These are phyloP conservation scores for Montipora sp. DNA, from an alignment of 64 coral and sea anemone genomes.

Conservation along the genomic window DNA sequence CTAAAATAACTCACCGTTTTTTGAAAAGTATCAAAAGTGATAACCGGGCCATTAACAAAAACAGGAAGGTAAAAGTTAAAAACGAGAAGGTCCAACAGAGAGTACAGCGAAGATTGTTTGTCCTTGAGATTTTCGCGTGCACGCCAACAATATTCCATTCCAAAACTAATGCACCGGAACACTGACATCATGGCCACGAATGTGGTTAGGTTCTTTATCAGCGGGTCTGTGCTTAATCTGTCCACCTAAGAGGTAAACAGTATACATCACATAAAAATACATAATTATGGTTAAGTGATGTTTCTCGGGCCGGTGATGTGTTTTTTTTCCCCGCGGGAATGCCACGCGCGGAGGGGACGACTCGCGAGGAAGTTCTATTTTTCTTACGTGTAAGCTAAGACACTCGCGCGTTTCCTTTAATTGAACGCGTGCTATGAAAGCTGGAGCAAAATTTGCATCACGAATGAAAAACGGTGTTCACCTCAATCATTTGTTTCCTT, in stretches of 20 bases:
- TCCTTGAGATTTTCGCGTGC: slow-evolving; percentile 11
- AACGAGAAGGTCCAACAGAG: slow-evolving; percentile 78
- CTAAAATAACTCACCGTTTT: slow-evolving; percentile 60
- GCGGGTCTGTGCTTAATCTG: slow-evolving; percentile 18
- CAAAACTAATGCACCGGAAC: slow-evolving; percentile 87
- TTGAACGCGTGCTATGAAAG: too few species aligned
- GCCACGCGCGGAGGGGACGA: too few species aligned
- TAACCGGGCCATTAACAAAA: slow-evolving; percentile 91
- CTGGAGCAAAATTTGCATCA: too few species aligned
- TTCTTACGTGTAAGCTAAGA: too few species aligned
- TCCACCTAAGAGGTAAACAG: slow-evolving; percentile 34
- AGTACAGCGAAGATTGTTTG: slow-evolving; percentile 17
- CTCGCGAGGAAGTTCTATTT: too few species aligned
- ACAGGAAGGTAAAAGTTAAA: slow-evolving; percentile 95
- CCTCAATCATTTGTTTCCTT: too few species aligned
- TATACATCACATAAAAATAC: neutral
- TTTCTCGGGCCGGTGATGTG: too few species aligned
- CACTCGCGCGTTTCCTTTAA: too few species aligned
- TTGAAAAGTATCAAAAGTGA: slow-evolving; percentile 81
- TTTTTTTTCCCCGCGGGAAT: too few species aligned
- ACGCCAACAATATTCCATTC: slow-evolving; percentile 77
- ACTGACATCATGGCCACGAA: slow-evolving; percentile 84
- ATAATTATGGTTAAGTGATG: neutral
- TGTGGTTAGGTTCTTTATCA: slow-evolving; percentile 63
- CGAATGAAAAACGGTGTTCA: too few species aligned